phyloP scores from a whole-genome alignment of 2,888 invertebrate species.

The Cotesia congregata region DNA sequence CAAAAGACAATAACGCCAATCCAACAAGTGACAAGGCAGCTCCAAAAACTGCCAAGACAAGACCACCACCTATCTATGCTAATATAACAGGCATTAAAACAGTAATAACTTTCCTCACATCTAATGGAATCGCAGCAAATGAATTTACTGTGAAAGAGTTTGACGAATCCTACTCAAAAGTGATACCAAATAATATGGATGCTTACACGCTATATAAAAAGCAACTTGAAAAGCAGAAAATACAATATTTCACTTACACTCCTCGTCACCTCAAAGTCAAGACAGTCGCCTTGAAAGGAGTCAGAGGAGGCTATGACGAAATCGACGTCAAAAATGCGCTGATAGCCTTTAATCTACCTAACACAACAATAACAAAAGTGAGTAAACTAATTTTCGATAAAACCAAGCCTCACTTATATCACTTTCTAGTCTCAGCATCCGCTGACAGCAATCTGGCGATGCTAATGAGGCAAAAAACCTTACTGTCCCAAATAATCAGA shows the following conservation, averaged over 20 bases:
- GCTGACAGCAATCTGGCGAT: background rate
- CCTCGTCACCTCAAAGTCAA: slow-evolving; percentile 29
- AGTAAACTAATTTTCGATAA: slow-evolving; percentile 23
- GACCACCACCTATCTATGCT: slow-evolving; percentile 12
- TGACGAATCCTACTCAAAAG: background rate
- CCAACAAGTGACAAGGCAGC: no score
- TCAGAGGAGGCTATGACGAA: slow-evolving; percentile 16
- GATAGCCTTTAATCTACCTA: slow-evolving; percentile 3
- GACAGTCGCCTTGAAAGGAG: slow-evolving; percentile 30
- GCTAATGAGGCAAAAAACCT: background rate
- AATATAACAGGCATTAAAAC: background rate
- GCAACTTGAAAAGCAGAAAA: background rate
- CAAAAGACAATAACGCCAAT: no score
- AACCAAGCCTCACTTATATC: slow-evolving; percentile 1
- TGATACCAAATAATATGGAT: background rate
- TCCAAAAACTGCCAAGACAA: background rate
- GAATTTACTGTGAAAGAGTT: slow-evolving; percentile 25
- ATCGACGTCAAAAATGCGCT: background rate
- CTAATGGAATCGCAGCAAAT: background rate
- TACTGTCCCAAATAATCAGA: slow-evolving; percentile 26
- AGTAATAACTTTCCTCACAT: background rate
- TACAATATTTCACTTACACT: slow-evolving; percentile 31
- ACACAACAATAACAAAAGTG: slow-evolving; percentile 13
- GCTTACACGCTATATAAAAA: background rate
- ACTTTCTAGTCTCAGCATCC: slow-evolving; percentile 14